Percentiles rank a stretch among this genome's conserved stretches.
Conservation (phyloP, 2,797 vertebrate genomes). For the Pipistrellus pygmaeus region DNA sequence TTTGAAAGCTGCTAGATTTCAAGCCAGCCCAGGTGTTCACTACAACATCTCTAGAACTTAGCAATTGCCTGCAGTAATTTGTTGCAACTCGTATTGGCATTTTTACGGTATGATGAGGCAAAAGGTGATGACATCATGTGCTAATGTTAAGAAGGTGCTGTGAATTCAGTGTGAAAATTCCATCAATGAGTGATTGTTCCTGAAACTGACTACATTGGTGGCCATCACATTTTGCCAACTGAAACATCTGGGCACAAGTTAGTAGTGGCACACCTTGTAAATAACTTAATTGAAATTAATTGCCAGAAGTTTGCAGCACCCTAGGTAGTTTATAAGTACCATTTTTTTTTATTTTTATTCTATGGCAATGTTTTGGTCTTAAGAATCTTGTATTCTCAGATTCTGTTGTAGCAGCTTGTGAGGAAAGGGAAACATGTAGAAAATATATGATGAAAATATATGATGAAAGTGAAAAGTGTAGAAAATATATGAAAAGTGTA, state of each 20-base stretch:
- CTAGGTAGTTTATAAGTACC: constrained; percentile 6
- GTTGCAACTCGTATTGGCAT: constrained; percentile 72
- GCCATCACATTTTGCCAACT: constrained; percentile 70
- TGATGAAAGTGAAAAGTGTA: background rate
- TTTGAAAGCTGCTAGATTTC: constrained; percentile 59
- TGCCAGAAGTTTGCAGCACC: constrained; percentile 67
- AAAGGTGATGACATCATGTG: constrained; percentile 64
- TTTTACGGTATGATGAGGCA: constrained; percentile 73
- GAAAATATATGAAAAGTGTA: background rate
- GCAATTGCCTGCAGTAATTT: constrained; percentile 73
- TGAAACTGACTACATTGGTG: constrained; percentile 69
- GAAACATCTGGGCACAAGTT: constrained; percentile 78
- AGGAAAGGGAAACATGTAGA: constrained; percentile 15
- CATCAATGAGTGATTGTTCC: constrained; percentile 76
- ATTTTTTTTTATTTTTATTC: background rate
- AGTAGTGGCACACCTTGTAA: constrained; percentile 66
- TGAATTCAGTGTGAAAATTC: constrained; percentile 67
- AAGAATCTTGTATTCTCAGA: constrained; percentile 47
- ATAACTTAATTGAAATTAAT: constrained; percentile 81
- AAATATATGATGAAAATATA: background rate
- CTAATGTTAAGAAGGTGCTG: constrained; percentile 53
- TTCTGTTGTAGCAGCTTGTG: background rate
- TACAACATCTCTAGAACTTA: constrained; percentile 41
- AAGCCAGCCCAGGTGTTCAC: constrained; percentile 69
- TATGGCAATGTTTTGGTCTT: background rate